Conservation (phyloP, 2,888 invertebrate species). For the Clanis bilineata region DNA sequence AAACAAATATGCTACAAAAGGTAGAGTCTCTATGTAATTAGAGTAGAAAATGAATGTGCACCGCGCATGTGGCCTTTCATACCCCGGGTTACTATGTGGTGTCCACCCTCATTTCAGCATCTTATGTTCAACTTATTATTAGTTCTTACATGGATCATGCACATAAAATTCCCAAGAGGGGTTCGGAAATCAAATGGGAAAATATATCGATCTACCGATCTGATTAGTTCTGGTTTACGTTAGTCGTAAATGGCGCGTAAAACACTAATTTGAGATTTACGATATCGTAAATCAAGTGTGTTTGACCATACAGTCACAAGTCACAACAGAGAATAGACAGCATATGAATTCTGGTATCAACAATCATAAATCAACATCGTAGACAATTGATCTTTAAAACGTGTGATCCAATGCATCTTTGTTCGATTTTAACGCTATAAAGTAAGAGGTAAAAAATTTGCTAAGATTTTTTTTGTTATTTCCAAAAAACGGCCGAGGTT, state of each 20-base stretch:
- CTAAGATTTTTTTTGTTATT: neutral
- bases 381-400: neutral
- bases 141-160: slow-evolving; percentile 19
- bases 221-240: slow-evolving; percentile 68
- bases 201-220: slow-evolving; percentile 46
- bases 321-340: slow-evolving; percentile 36
- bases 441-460: neutral
- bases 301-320: slow-evolving; percentile 58
- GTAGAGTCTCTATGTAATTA: no score
- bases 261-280: slow-evolving; percentile 71
- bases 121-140: neutral
- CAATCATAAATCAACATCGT: slow-evolving; percentile 12
- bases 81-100: neutral
- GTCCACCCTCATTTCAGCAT: neutral
- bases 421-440: neutral
- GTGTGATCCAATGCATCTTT: neutral
- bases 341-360: neutral
- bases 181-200: slow-evolving; percentile 42
- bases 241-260: slow-evolving; percentile 55
- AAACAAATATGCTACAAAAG: no score
- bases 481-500: neutral
- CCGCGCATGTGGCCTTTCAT: no score
- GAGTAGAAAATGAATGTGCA: no score
- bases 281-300: slow-evolving; percentile 62
- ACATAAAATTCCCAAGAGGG: slow-evolving; percentile 41